These are phyloP conservation scores for Phaenicophaeus curvirostris DNA, from an alignment of 2,797 vertebrate species.

Conservation along the genomic window DNA sequence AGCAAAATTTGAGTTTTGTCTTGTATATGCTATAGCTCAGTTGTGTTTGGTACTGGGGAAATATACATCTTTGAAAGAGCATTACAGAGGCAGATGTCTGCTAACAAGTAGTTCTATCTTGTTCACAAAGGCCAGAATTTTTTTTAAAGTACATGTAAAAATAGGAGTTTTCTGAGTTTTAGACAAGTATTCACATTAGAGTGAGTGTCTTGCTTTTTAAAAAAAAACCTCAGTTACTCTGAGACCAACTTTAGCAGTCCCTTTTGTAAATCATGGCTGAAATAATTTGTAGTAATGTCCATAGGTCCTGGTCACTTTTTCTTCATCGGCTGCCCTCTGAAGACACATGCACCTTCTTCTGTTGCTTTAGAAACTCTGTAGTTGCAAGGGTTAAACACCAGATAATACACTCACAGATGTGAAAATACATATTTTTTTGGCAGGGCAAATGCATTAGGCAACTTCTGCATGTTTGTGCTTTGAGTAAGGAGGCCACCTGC, in stretches of 20 bases:
- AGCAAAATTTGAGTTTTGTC: not conserved
- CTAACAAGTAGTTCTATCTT: not conserved
- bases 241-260: not conserved
- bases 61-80: not conserved
- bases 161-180: not conserved
- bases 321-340: not conserved
- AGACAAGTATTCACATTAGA: not conserved
- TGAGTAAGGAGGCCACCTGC: conserved; percentile 64
- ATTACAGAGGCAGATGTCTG: not conserved
- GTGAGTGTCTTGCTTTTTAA: not conserved
- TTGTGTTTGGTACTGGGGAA: not conserved
- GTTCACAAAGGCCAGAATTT: not conserved
- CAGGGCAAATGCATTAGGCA: conserved; percentile 42
- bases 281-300: not conserved
- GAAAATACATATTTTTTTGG: conserved; percentile 56
- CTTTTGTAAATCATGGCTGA: not conserved
- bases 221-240: not conserved
- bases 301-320: not conserved
- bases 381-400: conserved; percentile 34
- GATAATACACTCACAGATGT: not conserved
- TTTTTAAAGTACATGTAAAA: not conserved
- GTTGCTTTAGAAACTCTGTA: not conserved
- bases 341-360: not conserved
- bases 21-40: not conserved
- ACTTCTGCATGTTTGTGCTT: conserved; percentile 48